Evolutionary conservation across 1,140 invertebrate genomes (phyloP).

Genomic region (Drosophila pruinosa): DNA sequence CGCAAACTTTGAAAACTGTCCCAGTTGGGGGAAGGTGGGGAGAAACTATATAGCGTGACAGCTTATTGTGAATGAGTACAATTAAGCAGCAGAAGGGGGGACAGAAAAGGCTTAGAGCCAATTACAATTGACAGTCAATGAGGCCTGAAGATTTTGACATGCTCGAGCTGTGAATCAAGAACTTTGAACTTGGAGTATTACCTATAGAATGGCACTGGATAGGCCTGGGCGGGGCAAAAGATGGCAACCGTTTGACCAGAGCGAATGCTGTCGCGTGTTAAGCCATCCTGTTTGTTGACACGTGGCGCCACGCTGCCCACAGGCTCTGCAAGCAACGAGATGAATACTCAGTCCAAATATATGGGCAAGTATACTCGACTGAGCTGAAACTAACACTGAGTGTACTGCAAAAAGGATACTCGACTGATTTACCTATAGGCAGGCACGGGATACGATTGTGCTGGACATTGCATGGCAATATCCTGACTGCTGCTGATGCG

Average conservation of each 20-base stretch:
- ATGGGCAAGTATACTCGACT: too few species aligned
- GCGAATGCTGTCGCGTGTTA: constrained; percentile 79
- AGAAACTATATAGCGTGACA: constrained; percentile 39
- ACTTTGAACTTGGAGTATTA: constrained; percentile 63
- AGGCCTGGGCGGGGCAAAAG: constrained; percentile 88
- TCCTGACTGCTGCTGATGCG: constrained; percentile 68
- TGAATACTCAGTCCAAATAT: too few species aligned
- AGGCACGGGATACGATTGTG: constrained; percentile 87
- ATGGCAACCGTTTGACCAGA: constrained; percentile 79
- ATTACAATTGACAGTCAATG: constrained; percentile 64
- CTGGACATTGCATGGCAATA: constrained; percentile 86
- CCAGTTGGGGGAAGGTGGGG: too few species aligned
- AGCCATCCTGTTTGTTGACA: constrained; percentile 85
- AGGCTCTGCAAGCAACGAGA: constrained; percentile 45
- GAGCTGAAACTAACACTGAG: not conserved
- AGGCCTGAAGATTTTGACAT: constrained; percentile 47
- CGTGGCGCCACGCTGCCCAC: constrained; percentile 87
- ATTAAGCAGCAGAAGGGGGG: constrained; percentile 32
- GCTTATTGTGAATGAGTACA: constrained; percentile 43
- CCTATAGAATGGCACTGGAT: constrained; percentile 87
- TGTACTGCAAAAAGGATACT: constrained; percentile 14
- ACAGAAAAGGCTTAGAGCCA: constrained; percentile 32
- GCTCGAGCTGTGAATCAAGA: constrained; percentile 36
- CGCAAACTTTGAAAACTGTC: constrained; percentile 36
- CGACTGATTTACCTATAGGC: constrained; percentile 84